phyloP scores from a whole-genome alignment of 2,888 invertebrate genomes.

The Sinopyrophorus schimmeli region DNA sequence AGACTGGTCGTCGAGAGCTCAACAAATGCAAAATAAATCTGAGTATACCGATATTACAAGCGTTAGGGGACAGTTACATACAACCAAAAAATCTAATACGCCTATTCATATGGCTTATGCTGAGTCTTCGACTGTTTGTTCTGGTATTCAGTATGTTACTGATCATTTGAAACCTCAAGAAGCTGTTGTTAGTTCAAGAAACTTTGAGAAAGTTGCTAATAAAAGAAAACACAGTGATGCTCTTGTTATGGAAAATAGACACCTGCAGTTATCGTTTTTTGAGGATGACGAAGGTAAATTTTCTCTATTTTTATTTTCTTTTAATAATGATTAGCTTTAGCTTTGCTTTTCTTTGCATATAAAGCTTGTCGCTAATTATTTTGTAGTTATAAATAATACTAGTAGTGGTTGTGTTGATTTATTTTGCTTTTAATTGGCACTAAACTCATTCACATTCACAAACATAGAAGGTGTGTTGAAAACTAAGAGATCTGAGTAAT shows the following conservation, averaged over 20 bases:
- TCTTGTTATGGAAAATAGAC: conserved; percentile 52
- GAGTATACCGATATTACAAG: conserved; percentile 48
- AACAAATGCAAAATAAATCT: conserved; percentile 40
- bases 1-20: conserved; percentile 46
- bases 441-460: too few relatives aligned
- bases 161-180: conserved; percentile 48
- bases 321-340: too few relatives aligned
- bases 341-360: too few relatives aligned
- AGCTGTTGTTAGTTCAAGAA: conserved; percentile 49
- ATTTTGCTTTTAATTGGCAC: too few relatives aligned
- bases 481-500: too few relatives aligned
- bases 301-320: too few relatives aligned
- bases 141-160: conserved; percentile 48
- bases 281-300: conserved; percentile 52
- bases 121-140: conserved; percentile 51
- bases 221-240: conserved; percentile 52
- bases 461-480: too few relatives aligned
- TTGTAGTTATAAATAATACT: too few relatives aligned
- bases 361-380: too few relatives aligned
- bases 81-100: conserved; percentile 45
- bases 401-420: too few relatives aligned
- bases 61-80: conserved; percentile 40
- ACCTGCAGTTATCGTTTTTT: conserved; percentile 50
- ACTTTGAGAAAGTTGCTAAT: conserved; percentile 49
- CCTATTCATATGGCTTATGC: conserved; percentile 50